Evolutionary conservation across 1,140 invertebrate species (phyloP).

Genomic region (Pantala flavescens): DNA sequence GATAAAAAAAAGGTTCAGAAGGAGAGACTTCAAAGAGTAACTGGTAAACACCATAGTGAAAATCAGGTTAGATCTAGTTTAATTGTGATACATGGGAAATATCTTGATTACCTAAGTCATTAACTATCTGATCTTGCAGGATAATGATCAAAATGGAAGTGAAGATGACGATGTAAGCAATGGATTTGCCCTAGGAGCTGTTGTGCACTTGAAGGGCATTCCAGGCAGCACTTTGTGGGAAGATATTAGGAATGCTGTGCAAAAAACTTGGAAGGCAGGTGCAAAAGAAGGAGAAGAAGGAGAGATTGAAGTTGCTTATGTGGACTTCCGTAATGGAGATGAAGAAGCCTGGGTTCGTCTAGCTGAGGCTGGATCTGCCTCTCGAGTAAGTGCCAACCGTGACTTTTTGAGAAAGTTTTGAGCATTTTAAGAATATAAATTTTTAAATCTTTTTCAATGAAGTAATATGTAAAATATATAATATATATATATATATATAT

Average conservation of each 20-base stretch:
- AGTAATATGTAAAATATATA: too few species aligned
- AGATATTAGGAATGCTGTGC: slow-evolving; percentile 44
- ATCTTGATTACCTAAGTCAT: neutral
- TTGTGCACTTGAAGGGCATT: slow-evolving; percentile 53
- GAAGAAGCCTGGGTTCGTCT: slow-evolving; percentile 59
- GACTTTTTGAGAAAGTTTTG: too few species aligned
- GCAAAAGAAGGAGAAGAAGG: slow-evolving; percentile 42
- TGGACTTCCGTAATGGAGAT: slow-evolving; percentile 64
- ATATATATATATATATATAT: too few species aligned
- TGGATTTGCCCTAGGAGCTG: slow-evolving; percentile 52
- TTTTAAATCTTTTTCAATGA: too few species aligned
- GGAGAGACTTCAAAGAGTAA: slow-evolving; percentile 40
- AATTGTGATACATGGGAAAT: too few species aligned
- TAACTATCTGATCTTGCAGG: neutral
- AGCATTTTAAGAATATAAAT: too few species aligned
- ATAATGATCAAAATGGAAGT: slow-evolving; percentile 22
- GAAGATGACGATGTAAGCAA: slow-evolving; percentile 35
- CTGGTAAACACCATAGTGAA: slow-evolving; percentile 21
- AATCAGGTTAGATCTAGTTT: neutral
- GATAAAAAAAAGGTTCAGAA: slow-evolving; percentile 28
- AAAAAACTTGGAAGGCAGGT: neutral
- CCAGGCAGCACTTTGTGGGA: slow-evolving; percentile 53
- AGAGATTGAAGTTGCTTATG: slow-evolving; percentile 53
- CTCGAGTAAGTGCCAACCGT: neutral
- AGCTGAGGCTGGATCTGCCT: slow-evolving; percentile 53